A percentile compares a stretch with the other conserved stretches of the same genome.
phyloP scores from a whole-genome alignment of 2,888 invertebrate genomes.

The Onchidella celtica region DNA sequence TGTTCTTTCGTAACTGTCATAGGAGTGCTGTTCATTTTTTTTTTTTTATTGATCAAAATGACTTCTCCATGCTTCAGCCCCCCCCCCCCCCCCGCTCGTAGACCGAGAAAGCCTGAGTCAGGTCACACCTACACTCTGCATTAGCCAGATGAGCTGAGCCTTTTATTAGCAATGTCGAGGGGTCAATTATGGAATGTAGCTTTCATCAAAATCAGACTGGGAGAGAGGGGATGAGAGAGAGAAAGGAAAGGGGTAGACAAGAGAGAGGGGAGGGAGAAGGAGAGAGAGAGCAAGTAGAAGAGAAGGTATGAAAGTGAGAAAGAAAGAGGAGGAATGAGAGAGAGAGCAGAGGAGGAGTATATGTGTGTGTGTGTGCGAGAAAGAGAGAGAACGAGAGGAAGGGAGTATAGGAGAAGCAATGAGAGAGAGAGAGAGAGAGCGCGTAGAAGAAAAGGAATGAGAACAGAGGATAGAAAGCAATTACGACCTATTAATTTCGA shows the following conservation, averaged over 20 bases:
- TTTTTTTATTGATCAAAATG: no score
- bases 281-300: background rate
- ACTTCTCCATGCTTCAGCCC: no score
- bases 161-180: no score
- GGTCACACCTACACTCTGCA: no score
- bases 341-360: background rate
- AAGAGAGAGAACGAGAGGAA: background rate
- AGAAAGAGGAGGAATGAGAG: background rate
- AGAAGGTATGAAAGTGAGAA: background rate
- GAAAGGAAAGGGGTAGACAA: background rate
- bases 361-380: background rate
- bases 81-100: no score
- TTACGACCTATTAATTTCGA: no score
- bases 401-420: background rate
- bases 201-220: background rate
- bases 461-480: background rate
- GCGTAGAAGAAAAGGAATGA: background rate
- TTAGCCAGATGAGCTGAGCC: no score
- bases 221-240: background rate
- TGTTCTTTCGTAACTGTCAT: no score
- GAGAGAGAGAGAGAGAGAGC: background rate
- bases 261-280: background rate
- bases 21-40: no score
- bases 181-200: no score
- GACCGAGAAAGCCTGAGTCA: no score